Evolutionary conservation across 1,140 invertebrate genomes (phyloP).

Genomic region (Hyles euphorbiae): DNA sequence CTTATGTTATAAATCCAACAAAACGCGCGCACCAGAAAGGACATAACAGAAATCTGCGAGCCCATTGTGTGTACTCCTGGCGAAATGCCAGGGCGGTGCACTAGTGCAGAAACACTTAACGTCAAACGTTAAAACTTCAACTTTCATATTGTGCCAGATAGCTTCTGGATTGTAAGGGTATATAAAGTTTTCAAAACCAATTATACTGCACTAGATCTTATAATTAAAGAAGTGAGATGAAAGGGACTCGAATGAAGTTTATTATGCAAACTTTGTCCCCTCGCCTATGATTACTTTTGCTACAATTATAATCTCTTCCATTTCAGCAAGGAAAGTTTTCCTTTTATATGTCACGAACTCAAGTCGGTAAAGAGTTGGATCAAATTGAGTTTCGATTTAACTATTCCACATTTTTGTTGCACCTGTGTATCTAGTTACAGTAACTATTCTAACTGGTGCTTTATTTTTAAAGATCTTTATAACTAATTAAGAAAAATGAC

Average conservation of each 20-base stretch:
- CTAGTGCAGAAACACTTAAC: conserved; percentile 29
- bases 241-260: no score
- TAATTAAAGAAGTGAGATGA: conserved; percentile 2
- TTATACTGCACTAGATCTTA: conserved; percentile 9
- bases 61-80: conserved; percentile 26
- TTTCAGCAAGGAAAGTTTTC: no score
- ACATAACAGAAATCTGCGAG: conserved; percentile 25
- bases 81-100: conserved; percentile 24
- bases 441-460: background rate
- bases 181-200: conserved; percentile 19
- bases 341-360: no score
- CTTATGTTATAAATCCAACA: conserved; percentile 19
- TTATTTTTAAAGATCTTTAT: background rate
- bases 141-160: conserved; percentile 26
- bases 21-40: conserved; percentile 16
- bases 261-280: no score
- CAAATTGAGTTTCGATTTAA: no score
- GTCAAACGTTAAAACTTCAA: conserved; percentile 25
- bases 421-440: background rate
- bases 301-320: no score
- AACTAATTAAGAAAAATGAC: no score
- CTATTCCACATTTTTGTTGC: background rate
- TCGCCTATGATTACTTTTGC: no score
- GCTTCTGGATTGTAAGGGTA: conserved; percentile 11
- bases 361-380: no score